phyloP scores from a whole-genome alignment of 2,113 vertebrate genomes.

The Psammodynastes pulverulentus region DNA sequence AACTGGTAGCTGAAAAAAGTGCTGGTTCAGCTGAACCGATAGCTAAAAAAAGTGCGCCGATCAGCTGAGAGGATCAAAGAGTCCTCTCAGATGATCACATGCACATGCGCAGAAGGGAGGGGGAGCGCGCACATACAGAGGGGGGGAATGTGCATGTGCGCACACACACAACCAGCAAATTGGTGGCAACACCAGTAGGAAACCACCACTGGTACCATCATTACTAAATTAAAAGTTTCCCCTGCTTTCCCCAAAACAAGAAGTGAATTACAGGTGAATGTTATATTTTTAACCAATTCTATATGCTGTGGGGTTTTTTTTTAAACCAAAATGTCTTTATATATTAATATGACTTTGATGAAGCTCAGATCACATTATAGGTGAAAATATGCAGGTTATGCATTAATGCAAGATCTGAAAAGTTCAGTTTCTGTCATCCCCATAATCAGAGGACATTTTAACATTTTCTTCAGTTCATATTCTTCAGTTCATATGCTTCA shows the following conservation, averaged over 20 bases:
- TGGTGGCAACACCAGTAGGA: too few species aligned
- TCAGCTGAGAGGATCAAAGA: too few species aligned
- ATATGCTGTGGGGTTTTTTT: neutral
- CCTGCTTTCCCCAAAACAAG: neutral
- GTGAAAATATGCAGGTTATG: neutral
- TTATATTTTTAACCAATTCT: neutral
- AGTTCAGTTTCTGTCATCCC: neutral
- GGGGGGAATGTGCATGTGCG: too few species aligned
- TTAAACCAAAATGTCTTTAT: neutral
- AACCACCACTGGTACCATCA: too few species aligned
- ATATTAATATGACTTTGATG: neutral
- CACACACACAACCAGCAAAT: too few species aligned
- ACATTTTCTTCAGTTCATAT: neutral
- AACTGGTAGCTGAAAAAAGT: too few species aligned
- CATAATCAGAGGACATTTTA: neutral
- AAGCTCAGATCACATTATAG: neutral
- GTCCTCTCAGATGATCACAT: too few species aligned
- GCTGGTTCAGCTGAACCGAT: too few species aligned
- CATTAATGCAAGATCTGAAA: neutral
- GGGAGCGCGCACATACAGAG: too few species aligned
- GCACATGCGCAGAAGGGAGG: too few species aligned
- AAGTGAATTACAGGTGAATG: neutral
- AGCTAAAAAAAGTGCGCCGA: too few species aligned
- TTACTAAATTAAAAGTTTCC: neutral
- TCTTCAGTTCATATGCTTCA: neutral